These are phyloP conservation scores for Tineola bisselliella DNA, from an alignment of 2,888 invertebrate species.

Conservation along the genomic window DNA sequence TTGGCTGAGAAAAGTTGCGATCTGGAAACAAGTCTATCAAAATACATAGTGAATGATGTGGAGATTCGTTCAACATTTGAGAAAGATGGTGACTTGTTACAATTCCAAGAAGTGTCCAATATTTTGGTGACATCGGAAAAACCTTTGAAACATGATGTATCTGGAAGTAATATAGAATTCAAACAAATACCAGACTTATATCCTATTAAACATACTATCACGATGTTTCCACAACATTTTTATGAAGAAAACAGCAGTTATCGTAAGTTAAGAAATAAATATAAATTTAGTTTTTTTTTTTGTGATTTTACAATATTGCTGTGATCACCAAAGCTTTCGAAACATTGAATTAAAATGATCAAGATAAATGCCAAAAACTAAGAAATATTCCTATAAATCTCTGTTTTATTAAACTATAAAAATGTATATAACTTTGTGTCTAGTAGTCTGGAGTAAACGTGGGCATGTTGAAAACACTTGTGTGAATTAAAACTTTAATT, in stretches of 20 bases:
- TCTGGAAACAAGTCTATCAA: slow-evolving; percentile 57
- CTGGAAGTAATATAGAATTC: slow-evolving; percentile 56
- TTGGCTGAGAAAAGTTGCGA: slow-evolving; percentile 74
- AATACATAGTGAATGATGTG: slow-evolving; percentile 69
- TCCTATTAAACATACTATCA: slow-evolving; percentile 79
- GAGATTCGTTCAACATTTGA: slow-evolving; percentile 66
- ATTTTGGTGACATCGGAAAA: slow-evolving; percentile 72
- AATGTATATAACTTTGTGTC: too few species aligned
- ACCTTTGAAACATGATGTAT: slow-evolving; percentile 65
- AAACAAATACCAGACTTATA: slow-evolving; percentile 74
- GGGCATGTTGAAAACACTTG: background rate
- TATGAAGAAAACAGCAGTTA: slow-evolving; percentile 71
- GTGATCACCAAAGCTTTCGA: too few species aligned
- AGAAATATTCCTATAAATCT: too few species aligned
- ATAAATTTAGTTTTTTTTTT: slow-evolving; percentile 12
- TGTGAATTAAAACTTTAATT: background rate
- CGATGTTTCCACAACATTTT: slow-evolving; percentile 71
- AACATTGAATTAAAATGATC: too few species aligned
- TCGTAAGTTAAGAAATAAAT: slow-evolving; percentile 68
- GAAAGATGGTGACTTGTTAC: slow-evolving; percentile 69
- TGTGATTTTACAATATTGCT: too few species aligned
- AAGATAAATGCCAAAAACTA: too few species aligned
- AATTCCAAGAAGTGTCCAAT: slow-evolving; percentile 73
- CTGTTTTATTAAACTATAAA: too few species aligned
- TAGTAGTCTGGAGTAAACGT: too few species aligned